Evolutionary conservation across 2,113 vertebrate genomes (phyloP).

Genomic region (Dasyornis broadbenti): DNA sequence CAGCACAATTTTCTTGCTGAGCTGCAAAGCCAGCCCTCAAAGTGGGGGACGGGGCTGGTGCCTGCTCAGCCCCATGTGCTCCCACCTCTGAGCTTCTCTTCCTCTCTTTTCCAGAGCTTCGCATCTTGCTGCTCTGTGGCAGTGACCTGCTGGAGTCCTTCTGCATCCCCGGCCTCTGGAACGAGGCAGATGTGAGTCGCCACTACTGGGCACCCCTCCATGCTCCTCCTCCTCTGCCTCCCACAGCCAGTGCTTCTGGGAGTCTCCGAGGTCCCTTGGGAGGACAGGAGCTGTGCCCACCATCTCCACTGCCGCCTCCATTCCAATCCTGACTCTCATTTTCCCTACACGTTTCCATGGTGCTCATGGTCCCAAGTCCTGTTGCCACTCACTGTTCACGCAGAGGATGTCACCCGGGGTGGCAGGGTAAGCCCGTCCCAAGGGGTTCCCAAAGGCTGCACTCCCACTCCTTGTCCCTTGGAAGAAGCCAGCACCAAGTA

Average conservation of each 20-base stretch:
- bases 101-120: conserved; percentile 80
- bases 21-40: background rate
- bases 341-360: background rate
- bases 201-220: rapidly evolving
- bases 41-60: rapidly evolving
- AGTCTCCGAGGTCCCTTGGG: background rate
- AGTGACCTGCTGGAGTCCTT: conserved; percentile 98
- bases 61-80: background rate
- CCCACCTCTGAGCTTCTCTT: background rate
- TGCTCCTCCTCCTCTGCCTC: background rate
- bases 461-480: background rate
- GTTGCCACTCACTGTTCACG: background rate
- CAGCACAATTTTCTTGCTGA: background rate
- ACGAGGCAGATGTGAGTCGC: conserved; percentile 92
- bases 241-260: background rate
- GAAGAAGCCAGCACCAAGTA: background rate
- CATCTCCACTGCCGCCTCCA: background rate
- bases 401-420: background rate
- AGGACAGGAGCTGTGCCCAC: background rate
- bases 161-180: conserved; percentile 98
- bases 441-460: background rate
- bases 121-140: conserved; percentile 96
- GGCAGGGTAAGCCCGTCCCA: background rate
- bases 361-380: background rate
- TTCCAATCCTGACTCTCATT: background rate